Percentiles rank a stretch among this genome's conserved stretches.
Conservation (phyloP, 2,113 vertebrate species). For the Scolopax mira region DNA sequence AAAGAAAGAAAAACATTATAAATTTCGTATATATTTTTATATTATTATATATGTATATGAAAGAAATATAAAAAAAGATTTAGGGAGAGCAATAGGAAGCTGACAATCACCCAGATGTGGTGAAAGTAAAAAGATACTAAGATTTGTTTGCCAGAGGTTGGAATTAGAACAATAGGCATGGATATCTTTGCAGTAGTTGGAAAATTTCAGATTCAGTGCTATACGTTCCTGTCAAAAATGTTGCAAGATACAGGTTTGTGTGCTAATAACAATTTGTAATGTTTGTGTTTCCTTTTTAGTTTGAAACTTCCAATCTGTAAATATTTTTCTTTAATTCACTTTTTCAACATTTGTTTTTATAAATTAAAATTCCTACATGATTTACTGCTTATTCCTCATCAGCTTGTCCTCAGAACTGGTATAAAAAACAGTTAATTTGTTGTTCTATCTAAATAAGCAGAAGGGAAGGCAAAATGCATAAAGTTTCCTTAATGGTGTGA, state of each 20-base stretch:
- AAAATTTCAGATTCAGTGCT: background rate
- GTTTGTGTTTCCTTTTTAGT: background rate
- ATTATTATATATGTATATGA: background rate
- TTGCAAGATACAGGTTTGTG: background rate
- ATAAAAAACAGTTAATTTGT: conserved; percentile 41
- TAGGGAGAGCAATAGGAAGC: background rate
- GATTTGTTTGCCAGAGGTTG: background rate
- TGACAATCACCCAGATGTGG: background rate
- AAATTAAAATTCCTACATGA: conserved; percentile 46
- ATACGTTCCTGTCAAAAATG: background rate
- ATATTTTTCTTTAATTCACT: background rate
- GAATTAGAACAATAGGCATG: background rate
- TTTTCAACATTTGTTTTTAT: conserved; percentile 36
- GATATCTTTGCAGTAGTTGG: background rate
- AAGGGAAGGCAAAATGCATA: background rate
- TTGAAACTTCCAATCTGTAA: background rate
- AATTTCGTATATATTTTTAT: background rate
- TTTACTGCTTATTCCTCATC: conserved; percentile 40
- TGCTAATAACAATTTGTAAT: background rate
- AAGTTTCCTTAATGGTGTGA: conserved; percentile 21
- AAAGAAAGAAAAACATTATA: background rate
- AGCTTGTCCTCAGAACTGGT: conserved; percentile 25
- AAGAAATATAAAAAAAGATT: background rate
- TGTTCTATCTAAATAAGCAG: conserved; percentile 37
- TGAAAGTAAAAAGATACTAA: background rate